phyloP scores from a whole-genome alignment of 2,888 invertebrate species.

The Beris chalybata region DNA sequence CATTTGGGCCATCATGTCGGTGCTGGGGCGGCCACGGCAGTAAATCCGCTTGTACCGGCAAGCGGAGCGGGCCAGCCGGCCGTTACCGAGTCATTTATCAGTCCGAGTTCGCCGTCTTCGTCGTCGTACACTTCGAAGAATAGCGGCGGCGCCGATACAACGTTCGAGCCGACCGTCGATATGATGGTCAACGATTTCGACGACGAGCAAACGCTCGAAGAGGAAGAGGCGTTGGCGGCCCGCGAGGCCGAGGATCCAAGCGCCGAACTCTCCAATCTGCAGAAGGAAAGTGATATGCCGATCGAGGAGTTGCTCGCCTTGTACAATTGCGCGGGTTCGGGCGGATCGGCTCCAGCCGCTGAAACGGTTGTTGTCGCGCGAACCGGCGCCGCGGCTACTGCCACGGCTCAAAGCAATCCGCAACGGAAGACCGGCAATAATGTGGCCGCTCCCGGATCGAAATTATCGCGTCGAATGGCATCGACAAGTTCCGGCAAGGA shows the following conservation, averaged over 20 bases:
- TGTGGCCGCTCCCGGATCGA: slow-evolving; percentile 49
- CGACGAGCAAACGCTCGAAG: slow-evolving; percentile 94
- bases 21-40: background rate
- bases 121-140: slow-evolving; percentile 45
- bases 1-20: background rate
- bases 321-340: slow-evolving; percentile 68
- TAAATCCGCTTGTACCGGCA: background rate
- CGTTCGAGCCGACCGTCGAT: slow-evolving; percentile 91
- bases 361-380: background rate
- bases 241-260: slow-evolving; percentile 81
- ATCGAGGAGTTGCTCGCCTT: slow-evolving; percentile 88
- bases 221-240: slow-evolving; percentile 93
- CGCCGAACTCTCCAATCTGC: slow-evolving; percentile 85
- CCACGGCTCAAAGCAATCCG: background rate
- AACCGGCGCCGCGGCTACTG: background rate
- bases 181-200: slow-evolving; percentile 98
- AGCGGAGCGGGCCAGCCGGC: background rate
- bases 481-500: slow-evolving; percentile 49
- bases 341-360: background rate
- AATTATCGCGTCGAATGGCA: slow-evolving; percentile 46
- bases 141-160: slow-evolving; percentile 50
- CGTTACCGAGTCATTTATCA: background rate
- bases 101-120: slow-evolving; percentile 44
- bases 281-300: slow-evolving; percentile 95
- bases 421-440: slow-evolving; percentile 46